phyloP scores from a whole-genome alignment of 1,140 invertebrate species.

The Drosophila repletoides region DNA sequence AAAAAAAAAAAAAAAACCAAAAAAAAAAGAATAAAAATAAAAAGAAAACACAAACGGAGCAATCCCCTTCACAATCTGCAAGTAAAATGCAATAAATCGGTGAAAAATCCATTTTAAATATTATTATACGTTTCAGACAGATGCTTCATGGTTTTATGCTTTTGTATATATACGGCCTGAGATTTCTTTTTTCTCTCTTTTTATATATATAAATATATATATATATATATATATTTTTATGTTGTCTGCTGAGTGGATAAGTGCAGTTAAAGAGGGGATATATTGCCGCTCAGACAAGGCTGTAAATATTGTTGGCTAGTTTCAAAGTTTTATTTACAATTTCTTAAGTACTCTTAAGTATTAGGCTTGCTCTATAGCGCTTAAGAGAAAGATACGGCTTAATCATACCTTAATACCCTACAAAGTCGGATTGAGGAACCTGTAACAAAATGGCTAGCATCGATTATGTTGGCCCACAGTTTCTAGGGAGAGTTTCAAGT shows the following conservation, averaged over 20 bases:
- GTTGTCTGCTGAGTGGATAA: slow-evolving; percentile 34
- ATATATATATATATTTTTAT: too few relatives aligned
- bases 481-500: too few relatives aligned
- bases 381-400: too few relatives aligned
- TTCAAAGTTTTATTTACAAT: slow-evolving; percentile 3
- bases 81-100: slow-evolving; percentile 57
- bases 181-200: slow-evolving; percentile 32
- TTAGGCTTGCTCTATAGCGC: too few relatives aligned
- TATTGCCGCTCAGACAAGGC: not conserved
- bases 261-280: slow-evolving; percentile 12
- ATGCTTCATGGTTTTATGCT: slow-evolving; percentile 21
- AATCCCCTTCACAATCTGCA: slow-evolving; percentile 12
- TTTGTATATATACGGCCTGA: slow-evolving; percentile 10
- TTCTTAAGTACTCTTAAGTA: too few relatives aligned
- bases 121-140: slow-evolving; percentile 46
- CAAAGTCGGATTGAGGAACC: too few relatives aligned
- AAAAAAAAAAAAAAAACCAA: not conserved
- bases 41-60: not conserved
- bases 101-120: slow-evolving; percentile 65
- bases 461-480: too few relatives aligned
- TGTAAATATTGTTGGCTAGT: slow-evolving; percentile 9
- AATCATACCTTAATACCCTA: too few relatives aligned
- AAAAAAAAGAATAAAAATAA: slow-evolving; percentile 6
- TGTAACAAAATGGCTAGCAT: too few relatives aligned
- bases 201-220: too few relatives aligned